Conservation (phyloP, 2,888 invertebrate genomes). For the Malthinus seriepunctatus region DNA sequence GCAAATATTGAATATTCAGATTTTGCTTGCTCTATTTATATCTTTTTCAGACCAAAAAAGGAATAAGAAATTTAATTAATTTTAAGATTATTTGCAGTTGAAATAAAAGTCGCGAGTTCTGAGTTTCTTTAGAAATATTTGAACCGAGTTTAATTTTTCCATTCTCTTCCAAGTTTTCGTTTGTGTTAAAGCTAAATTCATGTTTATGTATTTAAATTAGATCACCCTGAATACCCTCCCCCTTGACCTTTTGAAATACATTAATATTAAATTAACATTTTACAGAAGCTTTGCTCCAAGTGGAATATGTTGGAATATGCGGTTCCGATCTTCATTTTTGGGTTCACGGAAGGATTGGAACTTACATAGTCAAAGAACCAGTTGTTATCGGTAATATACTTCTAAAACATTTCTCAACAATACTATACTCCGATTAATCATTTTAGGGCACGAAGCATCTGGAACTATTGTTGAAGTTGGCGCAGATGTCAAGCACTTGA, state of each 20-base stretch:
- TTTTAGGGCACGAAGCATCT: conserved; percentile 92
- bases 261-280: no score
- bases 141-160: not conserved
- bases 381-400: conserved; percentile 81
- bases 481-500: conserved; percentile 67
- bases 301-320: conserved; percentile 96
- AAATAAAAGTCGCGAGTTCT: no score
- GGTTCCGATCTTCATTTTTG: conserved; percentile 96
- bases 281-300: conserved; percentile 82
- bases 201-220: no score
- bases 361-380: conserved; percentile 82
- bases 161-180: not conserved
- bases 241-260: no score
- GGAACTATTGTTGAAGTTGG: conserved; percentile 81
- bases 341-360: conserved; percentile 81
- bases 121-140: not conserved
- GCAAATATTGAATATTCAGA: not conserved
- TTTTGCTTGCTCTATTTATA: no score
- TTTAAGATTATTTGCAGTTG: no score
- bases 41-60: not conserved
- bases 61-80: not conserved
- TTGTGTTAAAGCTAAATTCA: not conserved
- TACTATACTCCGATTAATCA: not conserved
- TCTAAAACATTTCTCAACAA: not conserved
- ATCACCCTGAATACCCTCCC: no score